Evolutionary conservation across 2,888 invertebrate species (phyloP).

Genomic region (Scaptomyza reducta): DNA sequence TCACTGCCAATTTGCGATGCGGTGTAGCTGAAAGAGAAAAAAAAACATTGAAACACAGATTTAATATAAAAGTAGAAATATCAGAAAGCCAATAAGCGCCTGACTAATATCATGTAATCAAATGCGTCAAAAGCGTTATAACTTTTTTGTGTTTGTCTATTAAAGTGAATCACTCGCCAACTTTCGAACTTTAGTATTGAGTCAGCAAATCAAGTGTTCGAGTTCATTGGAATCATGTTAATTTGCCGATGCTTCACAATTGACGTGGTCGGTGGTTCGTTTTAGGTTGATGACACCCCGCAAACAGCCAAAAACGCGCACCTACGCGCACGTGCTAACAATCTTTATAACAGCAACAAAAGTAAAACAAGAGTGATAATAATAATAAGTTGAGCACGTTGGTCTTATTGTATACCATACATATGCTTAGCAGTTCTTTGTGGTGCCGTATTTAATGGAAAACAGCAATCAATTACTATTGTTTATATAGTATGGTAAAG

Average conservation of each 20-base stretch:
- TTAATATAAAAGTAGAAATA: slow-evolving; percentile 21
- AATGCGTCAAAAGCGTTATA: slow-evolving; percentile 40
- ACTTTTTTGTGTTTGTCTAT: slow-evolving; percentile 36
- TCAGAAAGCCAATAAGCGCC: slow-evolving; percentile 46
- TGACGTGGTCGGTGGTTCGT: background rate
- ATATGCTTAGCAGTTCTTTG: slow-evolving; percentile 6
- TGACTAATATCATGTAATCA: slow-evolving; percentile 56
- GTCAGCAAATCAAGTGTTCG: slow-evolving; percentile 50
- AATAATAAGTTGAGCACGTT: slow-evolving; percentile 38
- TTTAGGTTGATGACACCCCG: slow-evolving; percentile 18
- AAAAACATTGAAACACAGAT: slow-evolving; percentile 14
- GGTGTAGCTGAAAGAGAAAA: slow-evolving; percentile 43
- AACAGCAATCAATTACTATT: slow-evolving; percentile 10
- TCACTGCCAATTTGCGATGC: slow-evolving; percentile 67
- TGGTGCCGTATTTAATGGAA: slow-evolving; percentile 52
- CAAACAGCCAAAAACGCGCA: slow-evolving; percentile 11
- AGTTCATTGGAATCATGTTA: slow-evolving; percentile 68
- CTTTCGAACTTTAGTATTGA: slow-evolving; percentile 52
- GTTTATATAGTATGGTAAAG: background rate
- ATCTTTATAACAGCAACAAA: slow-evolving; percentile 18
- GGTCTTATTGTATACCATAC: slow-evolving; percentile 5
- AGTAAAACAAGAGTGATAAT: slow-evolving; percentile 13
- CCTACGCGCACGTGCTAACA: slow-evolving; percentile 55
- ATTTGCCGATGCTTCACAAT: slow-evolving; percentile 44
- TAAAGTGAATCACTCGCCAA: slow-evolving; percentile 55